Evolutionary conservation across 2,797 vertebrate genomes (phyloP).

Genomic region (Borostomias antarcticus): DNA sequence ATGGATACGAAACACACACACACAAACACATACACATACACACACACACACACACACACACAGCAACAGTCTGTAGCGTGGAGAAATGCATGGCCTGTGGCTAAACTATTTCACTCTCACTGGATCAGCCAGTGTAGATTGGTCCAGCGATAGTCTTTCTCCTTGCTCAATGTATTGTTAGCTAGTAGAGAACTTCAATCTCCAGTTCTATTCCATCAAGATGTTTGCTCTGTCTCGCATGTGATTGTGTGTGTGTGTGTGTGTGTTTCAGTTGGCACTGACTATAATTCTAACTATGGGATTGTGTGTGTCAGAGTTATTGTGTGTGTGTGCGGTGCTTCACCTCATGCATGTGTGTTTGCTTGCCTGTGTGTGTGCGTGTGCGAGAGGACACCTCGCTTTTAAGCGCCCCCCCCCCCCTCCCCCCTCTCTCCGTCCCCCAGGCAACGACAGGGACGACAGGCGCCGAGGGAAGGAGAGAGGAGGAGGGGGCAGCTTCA

Average conservation of each 20-base stretch:
- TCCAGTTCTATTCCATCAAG: background rate
- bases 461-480: slow-evolving; percentile 61
- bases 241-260: background rate
- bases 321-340: background rate
- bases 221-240: background rate
- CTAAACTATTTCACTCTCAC: too few species aligned
- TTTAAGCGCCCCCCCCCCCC: background rate
- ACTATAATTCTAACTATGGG: background rate
- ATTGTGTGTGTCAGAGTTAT: background rate
- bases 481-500: slow-evolving; percentile 58
- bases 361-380: too few species aligned
- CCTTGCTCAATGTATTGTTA: background rate
- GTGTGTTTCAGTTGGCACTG: background rate
- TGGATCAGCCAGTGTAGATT: too few species aligned
- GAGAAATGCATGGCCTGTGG: too few species aligned
- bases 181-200: background rate
- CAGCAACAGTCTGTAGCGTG: background rate
- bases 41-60: slow-evolving; percentile 5
- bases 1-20: background rate
- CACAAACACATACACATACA: background rate
- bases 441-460: slow-evolving; percentile 66
- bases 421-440: slow-evolving; percentile 30
- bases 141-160: too few species aligned
- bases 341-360: background rate
- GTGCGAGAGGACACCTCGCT: background rate